Conservation (phyloP, 2,797 vertebrate species). For the Pygocentrus nattereri region DNA sequence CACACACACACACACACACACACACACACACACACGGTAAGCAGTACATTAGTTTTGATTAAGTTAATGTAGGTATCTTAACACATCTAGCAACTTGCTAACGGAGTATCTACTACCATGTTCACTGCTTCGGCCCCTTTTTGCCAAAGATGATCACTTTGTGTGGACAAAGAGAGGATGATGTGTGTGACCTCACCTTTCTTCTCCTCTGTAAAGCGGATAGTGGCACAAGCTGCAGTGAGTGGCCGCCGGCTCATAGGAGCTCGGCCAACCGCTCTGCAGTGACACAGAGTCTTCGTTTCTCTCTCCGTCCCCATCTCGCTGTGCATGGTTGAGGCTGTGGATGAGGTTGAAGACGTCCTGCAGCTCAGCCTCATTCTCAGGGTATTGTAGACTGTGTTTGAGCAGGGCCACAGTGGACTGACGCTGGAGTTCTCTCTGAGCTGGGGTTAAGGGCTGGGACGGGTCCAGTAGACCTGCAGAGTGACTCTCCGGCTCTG, state of each 20-base stretch:
- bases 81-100: too few relatives aligned
- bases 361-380: conserved; percentile 90
- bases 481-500: conserved; percentile 26
- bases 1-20: conserved; percentile 36
- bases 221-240: conserved; percentile 91
- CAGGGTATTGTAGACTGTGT: conserved; percentile 89
- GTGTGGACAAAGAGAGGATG: not conserved
- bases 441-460: conserved; percentile 80
- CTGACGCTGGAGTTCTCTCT: conserved; percentile 90
- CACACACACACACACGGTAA: conserved; percentile 21
- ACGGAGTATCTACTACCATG: not conserved
- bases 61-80: too few relatives aligned
- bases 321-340: conserved; percentile 88
- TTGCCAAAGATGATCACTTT: not conserved
- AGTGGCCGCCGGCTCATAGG: conserved; percentile 89
- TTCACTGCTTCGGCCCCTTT: not conserved
- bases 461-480: conserved; percentile 78
- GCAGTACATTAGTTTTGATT: too few relatives aligned
- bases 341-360: conserved; percentile 90
- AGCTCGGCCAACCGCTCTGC: conserved; percentile 92
- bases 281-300: conserved; percentile 83
- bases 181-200: conserved; percentile 81
- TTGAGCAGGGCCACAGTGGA: conserved; percentile 91
- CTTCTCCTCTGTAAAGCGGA: conserved; percentile 90
- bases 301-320: conserved; percentile 57